phyloP scores from a whole-genome alignment of 2,797 vertebrate species.

The Lepus townsendii region DNA sequence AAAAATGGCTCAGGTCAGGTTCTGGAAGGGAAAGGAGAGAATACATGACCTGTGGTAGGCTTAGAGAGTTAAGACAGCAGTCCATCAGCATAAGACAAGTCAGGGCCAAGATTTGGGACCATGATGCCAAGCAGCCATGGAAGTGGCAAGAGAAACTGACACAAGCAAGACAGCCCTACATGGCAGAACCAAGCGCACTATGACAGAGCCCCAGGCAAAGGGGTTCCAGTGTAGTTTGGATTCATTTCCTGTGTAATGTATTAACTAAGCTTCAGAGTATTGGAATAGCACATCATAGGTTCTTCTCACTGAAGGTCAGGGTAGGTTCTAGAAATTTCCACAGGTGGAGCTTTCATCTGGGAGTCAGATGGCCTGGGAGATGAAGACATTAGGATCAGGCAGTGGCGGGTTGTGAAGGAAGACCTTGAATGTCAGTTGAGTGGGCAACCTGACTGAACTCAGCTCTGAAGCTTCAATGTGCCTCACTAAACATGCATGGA shows the following conservation, averaged over 20 bases:
- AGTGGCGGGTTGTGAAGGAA: neutral
- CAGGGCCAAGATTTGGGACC: neutral
- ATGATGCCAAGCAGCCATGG: neutral
- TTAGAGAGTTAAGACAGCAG: neutral
- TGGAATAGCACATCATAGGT: neutral
- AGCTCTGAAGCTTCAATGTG: neutral
- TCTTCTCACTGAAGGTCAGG: neutral
- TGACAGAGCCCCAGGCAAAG: neutral
- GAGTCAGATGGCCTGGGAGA: neutral
- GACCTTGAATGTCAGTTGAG: neutral
- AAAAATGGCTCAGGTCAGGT: neutral
- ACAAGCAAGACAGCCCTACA: neutral
- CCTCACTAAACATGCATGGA: neutral
- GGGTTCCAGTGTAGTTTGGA: neutral
- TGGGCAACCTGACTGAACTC: neutral
- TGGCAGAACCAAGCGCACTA: neutral
- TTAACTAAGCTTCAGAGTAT: neutral
- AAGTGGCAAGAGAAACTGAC: neutral
- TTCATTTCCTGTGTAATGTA: neutral
- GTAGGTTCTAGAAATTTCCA: neutral
- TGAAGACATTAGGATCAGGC: neutral
- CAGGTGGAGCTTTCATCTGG: neutral
- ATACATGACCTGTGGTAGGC: neutral
- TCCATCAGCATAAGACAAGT: neutral
- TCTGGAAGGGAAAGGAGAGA: neutral